These are phyloP conservation scores for Helicoverpa assulta DNA, from an alignment of 2,888 invertebrate genomes.

Conservation along the genomic window DNA sequence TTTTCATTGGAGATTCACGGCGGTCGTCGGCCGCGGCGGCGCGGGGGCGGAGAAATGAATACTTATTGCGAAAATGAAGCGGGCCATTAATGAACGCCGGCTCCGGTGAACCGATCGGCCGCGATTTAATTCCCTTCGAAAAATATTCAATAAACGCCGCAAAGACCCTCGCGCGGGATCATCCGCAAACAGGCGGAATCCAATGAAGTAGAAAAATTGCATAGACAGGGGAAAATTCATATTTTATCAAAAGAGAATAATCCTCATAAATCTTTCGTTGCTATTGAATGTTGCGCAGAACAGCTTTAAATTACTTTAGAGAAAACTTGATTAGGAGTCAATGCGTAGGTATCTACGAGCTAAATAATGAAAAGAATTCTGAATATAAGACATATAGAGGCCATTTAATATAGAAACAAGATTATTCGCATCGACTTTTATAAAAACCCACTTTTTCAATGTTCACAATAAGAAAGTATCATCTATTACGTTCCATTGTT, in stretches of 20 bases:
- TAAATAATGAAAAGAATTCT: slow-evolving; percentile 14
- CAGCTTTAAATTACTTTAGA: slow-evolving; percentile 46
- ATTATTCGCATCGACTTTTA: slow-evolving; percentile 73
- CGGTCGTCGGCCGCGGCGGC: slow-evolving; percentile 57
- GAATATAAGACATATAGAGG: slow-evolving; percentile 23
- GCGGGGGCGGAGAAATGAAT: slow-evolving; percentile 82
- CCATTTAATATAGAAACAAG: slow-evolving; percentile 49
- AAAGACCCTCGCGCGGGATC: slow-evolving; percentile 72
- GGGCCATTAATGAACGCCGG: slow-evolving; percentile 83
- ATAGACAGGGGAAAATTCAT: slow-evolving; percentile 64
- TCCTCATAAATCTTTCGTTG: slow-evolving; percentile 59
- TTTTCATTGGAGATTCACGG: slow-evolving; percentile 81
- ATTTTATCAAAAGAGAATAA: slow-evolving; percentile 64
- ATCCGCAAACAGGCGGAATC: slow-evolving; percentile 75
- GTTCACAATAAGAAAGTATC: slow-evolving; percentile 76
- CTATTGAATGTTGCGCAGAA: slow-evolving; percentile 50
- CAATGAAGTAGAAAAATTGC: slow-evolving; percentile 77
- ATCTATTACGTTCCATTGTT: slow-evolving; percentile 79
- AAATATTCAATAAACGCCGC: slow-evolving; percentile 86
- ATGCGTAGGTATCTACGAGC: slow-evolving; percentile 11
- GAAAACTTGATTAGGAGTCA: slow-evolving; percentile 24
- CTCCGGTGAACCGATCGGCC: slow-evolving; percentile 79
- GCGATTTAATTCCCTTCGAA: slow-evolving; percentile 85
- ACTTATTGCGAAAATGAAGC: slow-evolving; percentile 89
- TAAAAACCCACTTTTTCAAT: slow-evolving; percentile 72